phyloP scores from a whole-genome alignment of 2,888 invertebrate genomes.

The Dichetophora obliterata region DNA sequence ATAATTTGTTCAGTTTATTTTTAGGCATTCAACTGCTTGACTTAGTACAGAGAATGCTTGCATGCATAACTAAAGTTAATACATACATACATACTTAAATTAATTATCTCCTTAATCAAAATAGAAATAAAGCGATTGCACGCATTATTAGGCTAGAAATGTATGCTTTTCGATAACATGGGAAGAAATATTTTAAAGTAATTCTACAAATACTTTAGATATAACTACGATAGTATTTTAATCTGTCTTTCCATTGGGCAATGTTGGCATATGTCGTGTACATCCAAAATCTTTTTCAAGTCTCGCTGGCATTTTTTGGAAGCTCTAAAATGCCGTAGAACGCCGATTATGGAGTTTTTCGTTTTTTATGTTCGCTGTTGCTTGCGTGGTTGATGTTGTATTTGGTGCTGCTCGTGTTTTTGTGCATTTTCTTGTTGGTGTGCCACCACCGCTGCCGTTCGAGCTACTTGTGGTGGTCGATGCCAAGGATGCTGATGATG shows the following conservation, averaged over 20 bases:
- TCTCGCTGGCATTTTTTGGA: slow-evolving; percentile 39
- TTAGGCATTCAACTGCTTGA: not conserved
- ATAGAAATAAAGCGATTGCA: slow-evolving; percentile 14
- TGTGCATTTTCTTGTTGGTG: slow-evolving; percentile 55
- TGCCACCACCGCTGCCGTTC: slow-evolving; percentile 37
- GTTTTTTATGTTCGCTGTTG: slow-evolving; percentile 55
- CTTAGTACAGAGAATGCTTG: slow-evolving; percentile 5
- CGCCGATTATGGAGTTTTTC: slow-evolving; percentile 65
- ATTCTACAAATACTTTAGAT: slow-evolving; percentile 14
- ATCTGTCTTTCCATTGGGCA: not conserved
- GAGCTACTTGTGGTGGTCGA: slow-evolving; percentile 42
- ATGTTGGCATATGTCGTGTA: slow-evolving; percentile 15
- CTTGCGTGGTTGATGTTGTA: slow-evolving; percentile 43
- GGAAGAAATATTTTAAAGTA: slow-evolving; percentile 24
- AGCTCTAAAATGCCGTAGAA: slow-evolving; percentile 66
- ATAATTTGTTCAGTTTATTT: not conserved
- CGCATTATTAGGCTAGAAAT: slow-evolving; percentile 10
- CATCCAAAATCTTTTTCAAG: not conserved
- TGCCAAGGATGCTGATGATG: slow-evolving; percentile 54
- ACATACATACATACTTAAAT: not conserved
- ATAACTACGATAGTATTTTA: not conserved
- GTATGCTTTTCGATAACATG: not conserved
- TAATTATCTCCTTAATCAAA: not conserved
- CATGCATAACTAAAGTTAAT: slow-evolving; percentile 12
- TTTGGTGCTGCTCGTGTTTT: slow-evolving; percentile 55